phyloP scores from a whole-genome alignment of 2,797 vertebrate genomes.

The Gastrophryne carolinensis region DNA sequence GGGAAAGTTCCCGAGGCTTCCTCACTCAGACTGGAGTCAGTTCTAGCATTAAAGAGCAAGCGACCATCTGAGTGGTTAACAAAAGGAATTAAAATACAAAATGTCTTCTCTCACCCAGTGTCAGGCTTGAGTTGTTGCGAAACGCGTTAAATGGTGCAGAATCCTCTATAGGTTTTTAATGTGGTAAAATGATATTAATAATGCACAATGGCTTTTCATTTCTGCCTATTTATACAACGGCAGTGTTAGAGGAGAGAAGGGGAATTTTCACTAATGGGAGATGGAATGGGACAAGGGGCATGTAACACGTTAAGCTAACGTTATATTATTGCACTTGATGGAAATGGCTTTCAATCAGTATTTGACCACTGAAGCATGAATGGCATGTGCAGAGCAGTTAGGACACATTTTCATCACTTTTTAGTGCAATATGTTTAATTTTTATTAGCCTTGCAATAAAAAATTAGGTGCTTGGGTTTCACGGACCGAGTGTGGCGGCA shows the following conservation, averaged over 20 bases:
- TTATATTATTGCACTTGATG: neutral
- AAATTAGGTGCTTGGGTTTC: too few species aligned
- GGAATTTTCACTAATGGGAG: neutral
- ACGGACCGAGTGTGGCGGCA: too few species aligned
- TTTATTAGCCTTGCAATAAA: too few species aligned
- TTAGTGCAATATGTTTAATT: too few species aligned
- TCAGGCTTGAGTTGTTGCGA: neutral
- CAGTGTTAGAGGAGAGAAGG: neutral
- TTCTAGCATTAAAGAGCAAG: neutral
- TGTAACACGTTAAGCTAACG: neutral
- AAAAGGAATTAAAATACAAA: neutral
- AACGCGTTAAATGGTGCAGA: neutral
- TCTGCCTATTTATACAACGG: neutral
- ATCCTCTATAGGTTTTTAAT: neutral
- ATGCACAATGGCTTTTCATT: neutral
- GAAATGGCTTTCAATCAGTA: neutral
- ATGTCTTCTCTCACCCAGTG: neutral
- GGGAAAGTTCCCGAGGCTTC: too few species aligned
- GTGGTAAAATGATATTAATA: slow-evolving; percentile 10
- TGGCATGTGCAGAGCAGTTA: neutral
- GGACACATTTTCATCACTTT: too few species aligned
- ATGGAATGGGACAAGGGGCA: neutral
- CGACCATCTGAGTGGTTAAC: neutral
- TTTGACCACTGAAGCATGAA: neutral
- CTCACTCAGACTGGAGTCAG: neutral